Conservation (phyloP, 2,113 vertebrate genomes). For the Chaenogobius annularis region DNA sequence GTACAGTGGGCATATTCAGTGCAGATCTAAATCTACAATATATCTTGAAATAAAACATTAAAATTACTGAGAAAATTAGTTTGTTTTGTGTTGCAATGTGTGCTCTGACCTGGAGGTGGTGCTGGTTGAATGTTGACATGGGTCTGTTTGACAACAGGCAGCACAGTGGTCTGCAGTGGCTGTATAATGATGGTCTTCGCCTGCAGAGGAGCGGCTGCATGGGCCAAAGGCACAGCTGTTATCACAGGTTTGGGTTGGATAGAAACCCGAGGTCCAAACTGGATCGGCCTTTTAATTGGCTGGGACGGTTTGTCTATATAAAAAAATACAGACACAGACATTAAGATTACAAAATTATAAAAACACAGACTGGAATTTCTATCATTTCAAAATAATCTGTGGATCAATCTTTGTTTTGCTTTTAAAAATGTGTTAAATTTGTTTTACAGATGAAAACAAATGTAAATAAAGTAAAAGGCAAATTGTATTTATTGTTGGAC, state of each 20-base stretch:
- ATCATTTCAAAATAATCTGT: too few species aligned
- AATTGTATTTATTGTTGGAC: too few species aligned
- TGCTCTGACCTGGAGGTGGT: slow-evolving; percentile 80
- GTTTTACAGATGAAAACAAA: too few species aligned
- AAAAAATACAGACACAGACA: not conserved
- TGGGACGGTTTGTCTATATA: slow-evolving; percentile 74
- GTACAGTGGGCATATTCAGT: not conserved
- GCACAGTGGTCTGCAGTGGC: slow-evolving; percentile 79
- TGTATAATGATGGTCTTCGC: slow-evolving; percentile 93
- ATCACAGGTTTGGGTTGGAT: slow-evolving; percentile 89
- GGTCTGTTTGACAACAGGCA: slow-evolving; percentile 83
- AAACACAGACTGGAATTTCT: not conserved
- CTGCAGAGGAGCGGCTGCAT: slow-evolving; percentile 74
- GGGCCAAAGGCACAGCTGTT: slow-evolving; percentile 82
- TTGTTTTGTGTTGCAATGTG: slow-evolving; percentile 22
- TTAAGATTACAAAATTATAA: not conserved
- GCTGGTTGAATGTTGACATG: slow-evolving; percentile 86
- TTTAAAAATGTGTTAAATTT: too few species aligned
- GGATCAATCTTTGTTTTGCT: too few species aligned
- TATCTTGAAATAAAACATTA: not conserved
- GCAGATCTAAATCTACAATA: not conserved
- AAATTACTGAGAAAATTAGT: not conserved
- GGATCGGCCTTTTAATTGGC: slow-evolving; percentile 79
- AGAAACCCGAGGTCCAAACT: slow-evolving; percentile 79
- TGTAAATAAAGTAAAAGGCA: too few species aligned